Conservation (phyloP, 1,140 invertebrate genomes). For the Drosophila rhopaloa region DNA sequence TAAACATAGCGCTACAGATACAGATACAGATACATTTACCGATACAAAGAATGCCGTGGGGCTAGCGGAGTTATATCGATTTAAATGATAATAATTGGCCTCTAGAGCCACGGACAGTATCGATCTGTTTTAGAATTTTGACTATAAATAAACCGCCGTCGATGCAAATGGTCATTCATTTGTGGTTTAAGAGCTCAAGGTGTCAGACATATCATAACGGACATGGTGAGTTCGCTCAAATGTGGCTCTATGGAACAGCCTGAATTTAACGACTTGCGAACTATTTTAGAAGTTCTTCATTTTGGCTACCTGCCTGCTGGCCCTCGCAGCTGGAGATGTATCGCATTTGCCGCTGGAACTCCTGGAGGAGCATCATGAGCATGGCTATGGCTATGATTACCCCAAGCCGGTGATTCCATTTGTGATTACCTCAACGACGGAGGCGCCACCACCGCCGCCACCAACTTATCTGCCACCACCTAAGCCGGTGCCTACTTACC, state of each 20-base stretch:
- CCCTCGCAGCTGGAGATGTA: conserved; percentile 66
- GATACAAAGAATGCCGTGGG: conserved; percentile 55
- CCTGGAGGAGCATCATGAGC: conserved; percentile 47
- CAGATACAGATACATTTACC: conserved; percentile 29
- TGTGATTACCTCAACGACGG: conserved; percentile 56
- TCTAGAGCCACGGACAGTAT: conserved; percentile 71
- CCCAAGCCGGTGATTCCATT: conserved; percentile 67
- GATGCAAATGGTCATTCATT: conserved; percentile 64
- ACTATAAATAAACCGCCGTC: conserved; percentile 73
- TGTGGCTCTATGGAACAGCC: background rate
- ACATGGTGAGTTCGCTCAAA: conserved; percentile 58
- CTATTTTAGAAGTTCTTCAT: conserved; percentile 54
- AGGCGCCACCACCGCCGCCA: conserved; percentile 53
- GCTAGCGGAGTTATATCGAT: conserved; percentile 62
- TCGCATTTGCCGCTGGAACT: conserved; percentile 64
- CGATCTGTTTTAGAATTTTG: conserved; percentile 75
- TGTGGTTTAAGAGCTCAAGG: conserved; percentile 70
- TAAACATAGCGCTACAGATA: conserved; percentile 36
- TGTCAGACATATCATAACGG: conserved; percentile 51
- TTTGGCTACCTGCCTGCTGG: conserved; percentile 54
- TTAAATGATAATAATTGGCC: conserved; percentile 83
- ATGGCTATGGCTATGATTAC: conserved; percentile 71
- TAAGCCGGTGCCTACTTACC: conserved; percentile 52
- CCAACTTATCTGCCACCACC: conserved; percentile 67
- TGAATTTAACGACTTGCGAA: background rate